Conservation (phyloP, 2,888 invertebrate species). For the Psylliodes chrysocephalus region DNA sequence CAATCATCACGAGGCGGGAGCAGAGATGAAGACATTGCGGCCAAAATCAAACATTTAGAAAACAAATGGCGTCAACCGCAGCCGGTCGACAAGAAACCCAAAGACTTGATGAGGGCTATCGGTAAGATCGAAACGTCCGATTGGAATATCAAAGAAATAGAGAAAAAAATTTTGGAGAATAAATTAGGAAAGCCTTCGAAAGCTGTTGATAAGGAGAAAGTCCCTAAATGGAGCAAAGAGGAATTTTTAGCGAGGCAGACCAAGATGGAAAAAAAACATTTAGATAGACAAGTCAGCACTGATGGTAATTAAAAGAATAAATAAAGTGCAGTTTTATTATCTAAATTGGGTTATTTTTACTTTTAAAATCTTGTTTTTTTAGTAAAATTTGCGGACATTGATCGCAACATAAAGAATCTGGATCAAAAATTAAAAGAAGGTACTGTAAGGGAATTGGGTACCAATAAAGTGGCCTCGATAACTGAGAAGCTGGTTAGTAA, state of each 20-base stretch:
- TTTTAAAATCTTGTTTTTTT: constrained; percentile 35
- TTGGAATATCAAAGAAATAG: constrained; percentile 92
- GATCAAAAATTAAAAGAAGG: constrained; percentile 84
- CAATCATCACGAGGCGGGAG: constrained; percentile 52
- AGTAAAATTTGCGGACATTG: constrained; percentile 78
- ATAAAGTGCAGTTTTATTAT: no score
- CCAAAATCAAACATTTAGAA: constrained; percentile 78
- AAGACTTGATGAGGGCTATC: constrained; percentile 86
- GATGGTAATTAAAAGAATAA: constrained; percentile 59
- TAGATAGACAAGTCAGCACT: constrained; percentile 69
- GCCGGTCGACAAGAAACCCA: constrained; percentile 79
- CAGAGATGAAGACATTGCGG: constrained; percentile 70
- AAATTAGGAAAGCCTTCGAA: constrained; percentile 66
- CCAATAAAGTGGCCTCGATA: constrained; percentile 86
- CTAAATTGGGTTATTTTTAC: no score
- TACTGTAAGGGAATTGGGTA: constrained; percentile 73
- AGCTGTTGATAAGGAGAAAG: constrained; percentile 73
- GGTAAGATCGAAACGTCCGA: constrained; percentile 85
- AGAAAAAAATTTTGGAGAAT: constrained; percentile 86
- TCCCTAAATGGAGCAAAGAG: constrained; percentile 92
- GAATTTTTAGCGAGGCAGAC: constrained; percentile 78
- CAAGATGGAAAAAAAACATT: constrained; percentile 75
- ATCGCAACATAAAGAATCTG: constrained; percentile 76
- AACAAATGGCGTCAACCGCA: constrained; percentile 75
- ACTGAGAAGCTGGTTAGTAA: constrained; percentile 79